phyloP scores from a whole-genome alignment of 2,113 vertebrate species.

The Hemibagrus wyckioides region DNA sequence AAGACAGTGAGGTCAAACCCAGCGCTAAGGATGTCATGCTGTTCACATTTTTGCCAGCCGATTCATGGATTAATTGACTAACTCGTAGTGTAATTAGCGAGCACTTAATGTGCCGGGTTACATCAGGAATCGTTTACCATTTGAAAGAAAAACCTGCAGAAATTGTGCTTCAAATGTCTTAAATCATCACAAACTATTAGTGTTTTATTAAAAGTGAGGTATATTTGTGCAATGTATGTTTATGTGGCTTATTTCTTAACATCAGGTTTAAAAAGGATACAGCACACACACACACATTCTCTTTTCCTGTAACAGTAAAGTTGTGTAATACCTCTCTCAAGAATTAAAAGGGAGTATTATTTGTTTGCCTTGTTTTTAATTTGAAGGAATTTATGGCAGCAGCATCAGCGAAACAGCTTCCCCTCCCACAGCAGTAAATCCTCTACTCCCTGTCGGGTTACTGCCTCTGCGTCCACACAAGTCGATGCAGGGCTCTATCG shows the following conservation, averaged over 20 bases:
- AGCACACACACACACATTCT: not conserved
- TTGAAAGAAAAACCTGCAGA: not conserved
- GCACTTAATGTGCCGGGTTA: not conserved
- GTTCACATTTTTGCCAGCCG: not conserved
- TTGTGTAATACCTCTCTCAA: constrained; percentile 12
- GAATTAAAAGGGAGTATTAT: constrained; percentile 29
- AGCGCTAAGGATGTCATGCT: not conserved
- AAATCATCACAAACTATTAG: not conserved
- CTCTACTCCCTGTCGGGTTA: constrained; percentile 36
- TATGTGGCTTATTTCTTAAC: not conserved
- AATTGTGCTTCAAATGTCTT: not conserved
- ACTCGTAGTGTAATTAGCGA: not conserved
- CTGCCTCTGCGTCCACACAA: constrained; percentile 39
- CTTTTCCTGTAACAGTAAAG: not conserved
- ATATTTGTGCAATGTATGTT: not conserved
- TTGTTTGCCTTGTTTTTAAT: constrained; percentile 42
- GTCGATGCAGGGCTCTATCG: constrained; percentile 47
- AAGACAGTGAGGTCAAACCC: not conserved
- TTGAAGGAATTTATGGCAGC: constrained; percentile 49
- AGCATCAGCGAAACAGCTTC: constrained; percentile 50
- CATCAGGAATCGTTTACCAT: not conserved
- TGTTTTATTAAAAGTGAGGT: constrained; percentile 37
- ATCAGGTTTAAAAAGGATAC: not conserved
- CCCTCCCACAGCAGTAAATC: constrained; percentile 52
- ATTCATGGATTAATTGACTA: constrained; percentile 13